A percentile compares a stretch with the other conserved stretches of the same genome.
phyloP scores from a whole-genome alignment of 2,797 vertebrate genomes.

The Etheostoma nigrum region DNA sequence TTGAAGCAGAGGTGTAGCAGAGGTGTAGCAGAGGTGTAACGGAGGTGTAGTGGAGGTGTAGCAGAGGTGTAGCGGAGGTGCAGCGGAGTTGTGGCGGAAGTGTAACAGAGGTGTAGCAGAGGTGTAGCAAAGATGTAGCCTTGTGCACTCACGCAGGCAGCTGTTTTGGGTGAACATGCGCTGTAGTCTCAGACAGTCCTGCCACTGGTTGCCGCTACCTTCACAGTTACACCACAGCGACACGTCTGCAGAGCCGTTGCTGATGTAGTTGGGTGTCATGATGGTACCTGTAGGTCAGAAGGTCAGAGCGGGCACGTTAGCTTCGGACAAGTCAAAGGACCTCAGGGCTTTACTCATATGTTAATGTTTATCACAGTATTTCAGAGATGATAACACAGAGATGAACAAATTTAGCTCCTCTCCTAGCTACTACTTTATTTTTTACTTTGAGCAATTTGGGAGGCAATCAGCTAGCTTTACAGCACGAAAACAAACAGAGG shows the following conservation, averaged over 20 bases:
- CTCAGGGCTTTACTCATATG: not conserved
- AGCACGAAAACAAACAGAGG: not conserved
- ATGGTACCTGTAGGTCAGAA: conserved; percentile 86
- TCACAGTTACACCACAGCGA: conserved; percentile 94
- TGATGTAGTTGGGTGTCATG: conserved; percentile 97
- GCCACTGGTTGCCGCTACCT: conserved; percentile 93
- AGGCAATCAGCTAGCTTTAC: conserved; percentile 1
- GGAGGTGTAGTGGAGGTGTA: too few relatives aligned
- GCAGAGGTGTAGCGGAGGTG: too few relatives aligned
- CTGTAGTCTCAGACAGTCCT: conserved; percentile 91
- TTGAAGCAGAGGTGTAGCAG: too few relatives aligned
- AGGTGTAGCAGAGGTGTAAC: too few relatives aligned
- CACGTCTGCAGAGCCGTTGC: conserved; percentile 89
- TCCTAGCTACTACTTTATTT: not conserved
- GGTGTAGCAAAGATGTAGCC: too few relatives aligned
- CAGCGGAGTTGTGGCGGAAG: too few relatives aligned
- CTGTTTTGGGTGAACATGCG: conserved; percentile 91
- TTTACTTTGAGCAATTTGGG: conserved; percentile 2
- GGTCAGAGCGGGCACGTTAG: not conserved
- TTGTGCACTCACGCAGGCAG: conserved; percentile 91
- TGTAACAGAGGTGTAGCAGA: too few relatives aligned
- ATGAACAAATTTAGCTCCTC: not conserved
- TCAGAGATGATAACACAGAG: not conserved
- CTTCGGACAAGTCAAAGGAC: not conserved
- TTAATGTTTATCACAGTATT: not conserved